These are phyloP conservation scores for Eriosoma lanigerum DNA, from an alignment of 1,140 invertebrate genomes.

Conservation along the genomic window DNA sequence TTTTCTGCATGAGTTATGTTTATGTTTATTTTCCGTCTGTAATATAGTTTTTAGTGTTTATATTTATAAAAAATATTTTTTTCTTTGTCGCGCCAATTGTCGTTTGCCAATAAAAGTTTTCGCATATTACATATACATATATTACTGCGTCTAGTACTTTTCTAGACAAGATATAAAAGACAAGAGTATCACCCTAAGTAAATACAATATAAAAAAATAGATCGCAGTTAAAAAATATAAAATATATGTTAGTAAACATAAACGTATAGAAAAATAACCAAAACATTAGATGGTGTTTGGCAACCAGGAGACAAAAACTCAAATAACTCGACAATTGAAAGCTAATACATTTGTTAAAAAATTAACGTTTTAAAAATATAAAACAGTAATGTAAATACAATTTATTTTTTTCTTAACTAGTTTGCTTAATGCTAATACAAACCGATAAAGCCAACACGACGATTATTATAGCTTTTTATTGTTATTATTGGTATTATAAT, in stretches of 20 bases:
- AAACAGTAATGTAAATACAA: too few species aligned
- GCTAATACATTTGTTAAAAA: not conserved
- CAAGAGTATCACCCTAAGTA: not conserved
- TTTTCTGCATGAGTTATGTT: not conserved
- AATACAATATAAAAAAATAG: too few species aligned
- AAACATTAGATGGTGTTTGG: not conserved
- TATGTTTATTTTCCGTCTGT: conserved; percentile 12
- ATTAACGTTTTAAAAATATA: not conserved
- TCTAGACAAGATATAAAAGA: not conserved
- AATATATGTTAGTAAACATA: not conserved
- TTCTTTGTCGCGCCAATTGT: not conserved
- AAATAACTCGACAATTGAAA: not conserved
- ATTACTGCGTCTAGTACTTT: not conserved
- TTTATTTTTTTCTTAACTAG: not conserved
- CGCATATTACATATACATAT: not conserved
- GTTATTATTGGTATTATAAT: too few species aligned
- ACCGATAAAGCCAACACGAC: not conserved
- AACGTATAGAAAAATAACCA: too few species aligned
- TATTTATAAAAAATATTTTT: not conserved
- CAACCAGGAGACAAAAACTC: not conserved
- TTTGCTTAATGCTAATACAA: not conserved
- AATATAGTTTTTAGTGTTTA: not conserved
- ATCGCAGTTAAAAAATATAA: too few species aligned
- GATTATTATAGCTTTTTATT: not conserved
- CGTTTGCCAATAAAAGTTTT: conserved; percentile 19